Base-by-base conservation (phyloP, 2,888 invertebrate genomes). In the Ormia ochracea region DNA sequence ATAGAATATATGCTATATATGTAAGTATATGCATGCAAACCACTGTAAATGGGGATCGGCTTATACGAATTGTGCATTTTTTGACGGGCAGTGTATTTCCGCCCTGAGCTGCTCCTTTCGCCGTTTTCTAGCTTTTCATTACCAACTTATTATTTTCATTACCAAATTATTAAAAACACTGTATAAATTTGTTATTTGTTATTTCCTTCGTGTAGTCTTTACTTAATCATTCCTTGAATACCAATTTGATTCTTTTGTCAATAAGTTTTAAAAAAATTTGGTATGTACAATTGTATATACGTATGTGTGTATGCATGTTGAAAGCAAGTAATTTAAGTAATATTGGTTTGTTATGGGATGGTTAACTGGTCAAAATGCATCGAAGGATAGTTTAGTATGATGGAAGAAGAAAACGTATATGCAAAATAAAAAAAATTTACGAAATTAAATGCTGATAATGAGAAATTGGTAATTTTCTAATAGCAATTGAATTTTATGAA, bases 61-160 rank as follows among this genome's bases (percentile, higher is more conserved):
- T 76, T 43, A 72, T 59, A 38, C 50, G 54, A 48, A 26, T 68
- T 65, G 7, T 54, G 38, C 9, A 48, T 76, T 73, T 58, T 63
- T 65, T 68, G 43, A 52, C 45, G 45, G 33, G 26, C 26, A 28
- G 43, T 56, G 50, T 72, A 43, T 17, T 31, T 68, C 31, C 23
- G 19, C 23, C 38, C 45, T 59, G 1, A 56, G 36, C 66, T 82
- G 75, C 63, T 75, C 72, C 77, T 82, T 75, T 82, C 59, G 50
- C 79, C 68, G 0, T 1, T 50, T 36, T 48, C 2, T 21, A 17
- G 4, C 1, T 28, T 41, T 52, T 43, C 78, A 78, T 73, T 69
- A 4, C 58, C 56, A 70, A 56, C 61, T 41, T 33, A 76, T 72
- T 72, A 68, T 59, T 68, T 78, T 78, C 48, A 21, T 52, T 19